Base-by-base conservation (phyloP, 53 echinoderm and acorn worm genomes). In the Actinopyga echinites region DNA sequence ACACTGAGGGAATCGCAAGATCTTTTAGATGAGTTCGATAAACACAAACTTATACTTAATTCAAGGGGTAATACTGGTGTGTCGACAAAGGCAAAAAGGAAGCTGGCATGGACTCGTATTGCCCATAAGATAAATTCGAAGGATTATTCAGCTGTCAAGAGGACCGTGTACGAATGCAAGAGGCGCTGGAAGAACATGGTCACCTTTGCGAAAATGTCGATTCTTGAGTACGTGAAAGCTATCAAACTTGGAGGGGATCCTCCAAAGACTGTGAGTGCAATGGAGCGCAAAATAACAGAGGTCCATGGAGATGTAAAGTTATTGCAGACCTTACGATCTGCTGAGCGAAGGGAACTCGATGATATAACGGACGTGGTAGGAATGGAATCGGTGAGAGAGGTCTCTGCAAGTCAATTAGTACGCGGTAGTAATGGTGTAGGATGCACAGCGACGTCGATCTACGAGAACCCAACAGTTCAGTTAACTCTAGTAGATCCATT, bases 131-230 rank as follows among this genome's bases (percentile, higher is more conserved):
- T 80, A 17, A 80, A 80, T 61, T 59, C 81, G 36, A 80, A 80
- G 63, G 81, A 61, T 22, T 57, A 62, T 37, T 77, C 77, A 3
- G 81, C 81, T 20, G 81, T 80, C 23, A 80, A 62, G 34, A n/a
- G 81, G 38, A 79, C 81, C 10, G 81, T 80, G 38, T 80, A 80
- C 81, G 81, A 80, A 61, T 80, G 81, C 38, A 80, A 80, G 29
- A 80, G 81, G 29, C 36, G 81, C 4, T 80, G 81, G 81, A 80
- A 80, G 42, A 80, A 80, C 29, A 80, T 80, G 81, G 81, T 80
- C 9, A 80, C 81, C 58, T 80, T 80, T 62, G 81, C 81, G 4
- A 80, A 80, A 45, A 36, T 80, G 60, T 59, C 60, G 19, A 80
- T 80, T 36, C 60, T 80, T n/a, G 81, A 80, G 40, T 80, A 42